Evolutionary conservation across 2,797 vertebrate genomes (phyloP), one percentile per base, ranked within the genome.

Genomic region (Picus viridis): DNA sequence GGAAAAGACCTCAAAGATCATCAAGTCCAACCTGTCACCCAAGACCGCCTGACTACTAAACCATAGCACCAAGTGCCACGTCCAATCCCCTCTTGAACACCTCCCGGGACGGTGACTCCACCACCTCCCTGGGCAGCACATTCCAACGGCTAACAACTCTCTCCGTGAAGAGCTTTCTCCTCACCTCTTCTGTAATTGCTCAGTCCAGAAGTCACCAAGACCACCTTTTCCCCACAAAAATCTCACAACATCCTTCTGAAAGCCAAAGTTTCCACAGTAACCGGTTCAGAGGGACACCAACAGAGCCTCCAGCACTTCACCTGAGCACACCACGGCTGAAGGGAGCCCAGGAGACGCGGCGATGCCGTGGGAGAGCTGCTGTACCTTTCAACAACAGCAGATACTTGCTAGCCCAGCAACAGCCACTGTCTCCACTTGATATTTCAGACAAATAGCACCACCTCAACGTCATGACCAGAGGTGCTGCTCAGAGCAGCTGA

Each of bases 261-360:
- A 71, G 24, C 29, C 73, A 41, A 2, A 5, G 13, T 3, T 1
- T 54, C 36, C 73, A 7, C 43, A 67, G 53, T 0, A 27, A 5
- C 6, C 26, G 1, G 0, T 16, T 19, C 16, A 13, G 64, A 45
- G 23, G 12, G 24, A 27, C 54, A 54, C 6, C 26, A 39, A 4
- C 9, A 4, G 17, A 2, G 6, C 0, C 69, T 29, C n/a, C 63
- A 68, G 41, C 22, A 19, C 1, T 0, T 47, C 34, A 15, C 1
- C 53, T 8, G 24, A 20, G n/a, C 45, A 0, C 0, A 0, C 14
- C 0, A 1, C 0, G 0, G 3, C 2, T 3, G 13, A 14, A 12
- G 22, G 14, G 1, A 3, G 15, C 30, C 16, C 68, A 1, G 77
- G 29, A 16, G 36, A 2, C 6, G 3, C 1, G 0, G 26, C 8